These are phyloP conservation scores for Rhizomys pruinosus DNA, from an alignment of 2,113 vertebrate species.

Conservation along the genomic window DNA sequence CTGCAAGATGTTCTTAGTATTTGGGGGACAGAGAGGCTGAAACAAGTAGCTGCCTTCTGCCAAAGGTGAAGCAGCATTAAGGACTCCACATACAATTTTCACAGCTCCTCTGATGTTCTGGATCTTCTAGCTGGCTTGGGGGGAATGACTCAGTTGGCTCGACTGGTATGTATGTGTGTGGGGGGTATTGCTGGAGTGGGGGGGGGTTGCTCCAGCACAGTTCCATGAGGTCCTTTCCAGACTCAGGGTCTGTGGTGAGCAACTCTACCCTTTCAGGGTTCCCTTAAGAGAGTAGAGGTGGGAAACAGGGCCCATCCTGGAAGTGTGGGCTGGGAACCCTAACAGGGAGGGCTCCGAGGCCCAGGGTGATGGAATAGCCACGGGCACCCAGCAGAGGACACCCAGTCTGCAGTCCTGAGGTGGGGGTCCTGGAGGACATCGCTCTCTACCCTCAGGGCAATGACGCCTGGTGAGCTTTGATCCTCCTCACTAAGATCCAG, in stretches of 20 bases:
- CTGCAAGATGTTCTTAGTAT: neutral
- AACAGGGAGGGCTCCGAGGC: neutral
- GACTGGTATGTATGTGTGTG: neutral
- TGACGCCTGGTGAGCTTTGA: neutral
- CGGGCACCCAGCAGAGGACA: rapidly evolving
- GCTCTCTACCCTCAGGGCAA: neutral
- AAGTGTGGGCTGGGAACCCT: neutral
- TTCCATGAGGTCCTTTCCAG: neutral
- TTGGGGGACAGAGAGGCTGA: neutral
- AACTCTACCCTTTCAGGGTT: neutral
- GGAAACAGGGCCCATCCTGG: neutral
- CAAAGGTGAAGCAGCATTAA: neutral
- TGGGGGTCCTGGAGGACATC: neutral
- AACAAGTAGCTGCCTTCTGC: neutral
- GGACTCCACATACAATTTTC: too few species aligned
- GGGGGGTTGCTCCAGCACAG: neutral
- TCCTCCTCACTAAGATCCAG: too few species aligned
- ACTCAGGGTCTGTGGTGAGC: neutral
- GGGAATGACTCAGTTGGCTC: neutral
- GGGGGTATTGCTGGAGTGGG: neutral
- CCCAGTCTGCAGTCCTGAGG: neutral
- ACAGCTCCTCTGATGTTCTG: neutral
- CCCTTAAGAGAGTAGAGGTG: neutral
- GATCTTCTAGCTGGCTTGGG: neutral
- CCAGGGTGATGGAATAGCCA: neutral